Evolutionary conservation across 1,140 invertebrate genomes (phyloP).

Genomic region (Phthorimaea operculella): DNA sequence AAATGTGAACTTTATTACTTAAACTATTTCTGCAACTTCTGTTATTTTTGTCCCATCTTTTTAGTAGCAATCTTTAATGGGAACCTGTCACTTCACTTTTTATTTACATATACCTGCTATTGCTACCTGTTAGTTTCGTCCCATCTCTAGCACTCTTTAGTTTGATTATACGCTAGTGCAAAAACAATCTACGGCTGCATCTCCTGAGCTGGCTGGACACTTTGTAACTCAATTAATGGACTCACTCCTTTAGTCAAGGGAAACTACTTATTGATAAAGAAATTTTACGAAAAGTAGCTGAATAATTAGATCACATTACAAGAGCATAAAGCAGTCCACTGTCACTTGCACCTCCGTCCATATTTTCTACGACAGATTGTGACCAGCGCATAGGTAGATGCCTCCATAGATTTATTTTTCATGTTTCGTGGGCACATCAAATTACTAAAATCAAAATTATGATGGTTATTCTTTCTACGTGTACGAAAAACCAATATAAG

Average conservation of each 20-base stretch:
- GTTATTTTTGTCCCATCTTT: no score
- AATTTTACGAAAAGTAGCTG: not conserved
- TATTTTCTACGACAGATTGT: no score
- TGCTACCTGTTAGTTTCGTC: not conserved
- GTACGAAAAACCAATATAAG: no score
- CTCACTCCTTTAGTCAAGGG: not conserved
- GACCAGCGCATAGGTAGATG: no score
- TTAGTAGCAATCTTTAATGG: no score
- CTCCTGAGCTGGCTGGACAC: not conserved
- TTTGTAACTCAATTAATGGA: conserved; percentile 5
- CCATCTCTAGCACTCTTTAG: not conserved
- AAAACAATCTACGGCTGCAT: not conserved
- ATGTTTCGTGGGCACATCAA: not conserved
- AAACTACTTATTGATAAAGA: not conserved
- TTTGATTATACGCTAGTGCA: conserved; percentile 2
- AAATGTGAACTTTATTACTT: no score
- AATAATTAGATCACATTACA: no score
- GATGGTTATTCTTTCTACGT: no score
- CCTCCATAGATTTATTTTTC: not conserved
- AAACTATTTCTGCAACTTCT: no score
- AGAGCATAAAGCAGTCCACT: not conserved
- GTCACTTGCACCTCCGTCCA: no score
- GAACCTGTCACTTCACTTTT: no score
- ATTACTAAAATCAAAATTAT: no score
- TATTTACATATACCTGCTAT: not conserved